Evolutionary conservation across 2,113 vertebrate species (phyloP).

Genomic region (Onychostoma macrolepis): DNA sequence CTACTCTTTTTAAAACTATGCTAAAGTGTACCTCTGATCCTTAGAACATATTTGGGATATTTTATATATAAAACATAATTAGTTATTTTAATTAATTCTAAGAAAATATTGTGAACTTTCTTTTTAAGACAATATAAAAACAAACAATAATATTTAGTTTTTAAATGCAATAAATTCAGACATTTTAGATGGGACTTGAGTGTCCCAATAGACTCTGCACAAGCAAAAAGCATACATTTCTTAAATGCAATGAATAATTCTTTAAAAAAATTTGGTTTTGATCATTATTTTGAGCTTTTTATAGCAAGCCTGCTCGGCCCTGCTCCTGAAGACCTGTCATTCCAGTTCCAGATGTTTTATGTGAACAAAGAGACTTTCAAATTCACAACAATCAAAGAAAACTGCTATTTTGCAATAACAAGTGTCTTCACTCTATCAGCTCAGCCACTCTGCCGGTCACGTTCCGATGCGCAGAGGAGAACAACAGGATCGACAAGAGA

Average conservation of each 20-base stretch:
- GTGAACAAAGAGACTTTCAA: background rate
- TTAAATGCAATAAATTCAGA: background rate
- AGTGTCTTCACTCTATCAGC: slow-evolving; percentile 66
- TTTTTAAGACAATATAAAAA: too few relatives aligned
- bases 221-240: background rate
- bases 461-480: slow-evolving; percentile 96
- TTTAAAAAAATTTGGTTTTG: background rate
- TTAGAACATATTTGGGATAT: too few relatives aligned
- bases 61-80: too few relatives aligned
- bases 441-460: slow-evolving; percentile 96
- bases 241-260: background rate
- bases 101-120: too few relatives aligned
- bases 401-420: background rate
- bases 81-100: too few relatives aligned
- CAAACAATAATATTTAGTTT: background rate
- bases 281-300: background rate
- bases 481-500: slow-evolving; percentile 90
- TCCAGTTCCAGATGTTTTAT: background rate
- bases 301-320: background rate
- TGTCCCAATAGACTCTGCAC: background rate
- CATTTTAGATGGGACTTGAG: background rate
- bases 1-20: too few relatives aligned
- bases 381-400: background rate
- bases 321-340: background rate
- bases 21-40: too few relatives aligned